Conservation (phyloP, 2,888 invertebrate genomes). For the Drosophila yooni region DNA sequence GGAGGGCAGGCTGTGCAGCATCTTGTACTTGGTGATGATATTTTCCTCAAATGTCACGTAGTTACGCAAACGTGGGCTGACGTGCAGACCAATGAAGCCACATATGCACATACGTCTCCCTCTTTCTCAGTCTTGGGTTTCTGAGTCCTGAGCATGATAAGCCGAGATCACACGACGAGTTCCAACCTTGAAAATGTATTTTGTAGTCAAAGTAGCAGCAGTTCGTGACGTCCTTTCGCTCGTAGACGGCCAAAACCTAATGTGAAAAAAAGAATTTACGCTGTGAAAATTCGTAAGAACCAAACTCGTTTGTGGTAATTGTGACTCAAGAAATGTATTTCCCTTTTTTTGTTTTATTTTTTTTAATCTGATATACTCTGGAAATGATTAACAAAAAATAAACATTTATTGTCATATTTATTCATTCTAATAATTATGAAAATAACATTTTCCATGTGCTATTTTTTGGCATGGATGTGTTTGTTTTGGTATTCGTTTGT, state of each 20-base stretch:
- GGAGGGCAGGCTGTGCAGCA: conserved; percentile 86
- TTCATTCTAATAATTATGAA: too few species aligned
- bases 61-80: conserved; percentile 87
- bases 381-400: background rate
- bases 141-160: conserved; percentile 9
- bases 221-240: conserved; percentile 89
- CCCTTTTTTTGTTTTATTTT: too few species aligned
- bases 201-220: conserved; percentile 88
- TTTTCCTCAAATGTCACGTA: conserved; percentile 89
- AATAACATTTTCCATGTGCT: background rate
- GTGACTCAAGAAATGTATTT: background rate
- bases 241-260: conserved; percentile 94
- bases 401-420: too few species aligned
- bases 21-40: conserved; percentile 88
- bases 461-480: background rate
- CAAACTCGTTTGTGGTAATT: conserved; percentile 39
- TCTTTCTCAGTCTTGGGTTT: conserved; percentile 5
- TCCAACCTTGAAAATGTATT: conserved; percentile 98
- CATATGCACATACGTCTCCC: too few species aligned
- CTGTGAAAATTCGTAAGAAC: conserved; percentile 45
- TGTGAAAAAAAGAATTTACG: conserved; percentile 14
- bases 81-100: conserved; percentile 82
- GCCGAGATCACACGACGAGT: conserved; percentile 94
- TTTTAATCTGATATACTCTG: too few species aligned
- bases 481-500: background rate